Evolutionary conservation across 2,113 vertebrate species (phyloP).

Genomic region (Spheniscus mendiculus): DNA sequence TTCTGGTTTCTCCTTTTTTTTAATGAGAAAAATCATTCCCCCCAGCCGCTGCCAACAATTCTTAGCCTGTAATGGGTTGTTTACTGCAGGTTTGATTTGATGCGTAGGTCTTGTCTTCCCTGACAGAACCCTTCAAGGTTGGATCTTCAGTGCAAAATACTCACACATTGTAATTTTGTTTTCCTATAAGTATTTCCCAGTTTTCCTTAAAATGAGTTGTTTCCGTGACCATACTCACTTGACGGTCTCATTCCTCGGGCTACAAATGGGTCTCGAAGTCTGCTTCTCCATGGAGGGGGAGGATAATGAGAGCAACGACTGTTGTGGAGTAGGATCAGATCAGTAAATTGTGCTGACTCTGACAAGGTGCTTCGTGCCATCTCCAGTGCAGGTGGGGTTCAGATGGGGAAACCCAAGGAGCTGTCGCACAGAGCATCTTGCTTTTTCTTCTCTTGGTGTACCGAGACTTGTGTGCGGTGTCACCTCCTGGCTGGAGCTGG

Average conservation of each 20-base stretch:
- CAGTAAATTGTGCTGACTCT: not conserved
- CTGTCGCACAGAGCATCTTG: not conserved
- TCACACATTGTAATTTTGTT: not conserved
- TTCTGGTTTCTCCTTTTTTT: not conserved
- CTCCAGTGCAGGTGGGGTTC: not conserved
- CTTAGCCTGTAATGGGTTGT: slow-evolving; percentile 23
- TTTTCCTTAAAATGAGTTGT: slow-evolving; percentile 12
- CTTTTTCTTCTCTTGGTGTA: not conserved
- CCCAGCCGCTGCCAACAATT: not conserved
- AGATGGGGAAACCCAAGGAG: not conserved
- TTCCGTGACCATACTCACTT: slow-evolving; percentile 4
- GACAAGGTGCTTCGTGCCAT: not conserved
- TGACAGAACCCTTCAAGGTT: slow-evolving; percentile 12
- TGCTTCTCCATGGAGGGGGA: not conserved
- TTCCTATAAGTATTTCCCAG: not conserved
- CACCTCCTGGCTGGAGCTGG: not conserved
- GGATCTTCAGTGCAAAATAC: not conserved
- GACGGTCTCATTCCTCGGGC: not conserved
- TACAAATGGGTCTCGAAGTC: not conserved
- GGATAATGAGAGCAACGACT: not conserved
- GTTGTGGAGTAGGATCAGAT: not conserved
- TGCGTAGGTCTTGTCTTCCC: not conserved
- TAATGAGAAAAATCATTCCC: slow-evolving; percentile 7
- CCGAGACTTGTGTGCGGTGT: not conserved
- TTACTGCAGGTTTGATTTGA: slow-evolving; percentile 15